phyloP scores from a whole-genome alignment of 2,888 invertebrate genomes.

The Globia sparganii region DNA sequence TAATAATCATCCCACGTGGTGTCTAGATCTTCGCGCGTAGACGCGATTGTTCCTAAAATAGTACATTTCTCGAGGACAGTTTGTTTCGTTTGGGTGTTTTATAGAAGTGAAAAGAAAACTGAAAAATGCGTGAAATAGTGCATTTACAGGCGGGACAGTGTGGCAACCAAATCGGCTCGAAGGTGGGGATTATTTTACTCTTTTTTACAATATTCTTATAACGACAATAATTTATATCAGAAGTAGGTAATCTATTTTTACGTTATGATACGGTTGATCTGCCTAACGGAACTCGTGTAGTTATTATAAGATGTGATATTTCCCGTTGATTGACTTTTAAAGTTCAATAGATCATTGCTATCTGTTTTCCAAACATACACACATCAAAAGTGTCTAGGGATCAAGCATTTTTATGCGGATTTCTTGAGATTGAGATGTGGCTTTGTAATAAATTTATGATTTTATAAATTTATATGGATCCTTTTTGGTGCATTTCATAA shows the following conservation, averaged over 20 bases:
- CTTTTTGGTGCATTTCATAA: too few relatives aligned
- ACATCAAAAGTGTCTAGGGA: too few relatives aligned
- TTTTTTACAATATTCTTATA: slow-evolving; percentile 13
- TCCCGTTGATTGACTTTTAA: slow-evolving; percentile 55
- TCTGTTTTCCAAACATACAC: slow-evolving; percentile 13
- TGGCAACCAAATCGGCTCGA: slow-evolving; percentile 97
- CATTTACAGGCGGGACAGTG: slow-evolving; percentile 97
- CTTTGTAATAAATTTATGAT: too few relatives aligned
- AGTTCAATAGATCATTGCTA: slow-evolving; percentile 50
- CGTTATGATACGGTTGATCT: slow-evolving; percentile 33
- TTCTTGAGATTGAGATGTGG: too few relatives aligned
- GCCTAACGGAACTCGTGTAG: slow-evolving; percentile 39
- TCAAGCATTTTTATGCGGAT: too few relatives aligned
- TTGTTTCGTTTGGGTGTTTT: slow-evolving; percentile 62
- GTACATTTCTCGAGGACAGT: slow-evolving; percentile 62
- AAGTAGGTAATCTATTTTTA: slow-evolving; percentile 59
- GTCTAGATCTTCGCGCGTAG: slow-evolving; percentile 46
- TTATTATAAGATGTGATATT: slow-evolving; percentile 57
- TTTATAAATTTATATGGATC: too few relatives aligned
- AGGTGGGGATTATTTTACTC: slow-evolving; percentile 89
- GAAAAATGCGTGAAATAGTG: slow-evolving; percentile 96
- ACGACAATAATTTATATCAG: neutral
- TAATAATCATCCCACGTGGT: slow-evolving; percentile 64
- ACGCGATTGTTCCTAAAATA: slow-evolving; percentile 72
- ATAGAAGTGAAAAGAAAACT: slow-evolving; percentile 69